These are phyloP conservation scores for Listrodromus nycthemerus DNA, from an alignment of 2,888 invertebrate genomes.

Conservation along the genomic window DNA sequence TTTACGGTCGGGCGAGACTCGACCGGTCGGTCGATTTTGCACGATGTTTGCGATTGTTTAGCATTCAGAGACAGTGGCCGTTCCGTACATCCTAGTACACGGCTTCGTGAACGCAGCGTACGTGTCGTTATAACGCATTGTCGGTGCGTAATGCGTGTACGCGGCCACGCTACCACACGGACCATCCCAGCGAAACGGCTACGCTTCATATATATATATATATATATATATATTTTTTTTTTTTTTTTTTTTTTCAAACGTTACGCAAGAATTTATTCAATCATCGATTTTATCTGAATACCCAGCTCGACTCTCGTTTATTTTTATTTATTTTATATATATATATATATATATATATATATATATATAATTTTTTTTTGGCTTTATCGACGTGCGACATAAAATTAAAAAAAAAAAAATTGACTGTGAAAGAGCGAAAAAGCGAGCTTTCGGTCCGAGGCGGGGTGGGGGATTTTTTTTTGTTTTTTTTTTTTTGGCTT, in stretches of 20 bases:
- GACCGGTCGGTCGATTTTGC: constrained; percentile 17
- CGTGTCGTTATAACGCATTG: constrained; percentile 67
- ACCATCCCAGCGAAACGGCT: constrained; percentile 1
- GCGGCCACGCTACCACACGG: constrained; percentile 44
- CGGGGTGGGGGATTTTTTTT: neutral
- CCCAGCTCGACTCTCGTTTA: neutral
- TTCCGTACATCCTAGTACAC: constrained; percentile 68
- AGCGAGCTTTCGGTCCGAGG: neutral
- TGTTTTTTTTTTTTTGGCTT: neutral
- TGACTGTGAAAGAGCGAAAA: neutral
- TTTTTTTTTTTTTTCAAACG: neutral
- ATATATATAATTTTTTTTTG: neutral
- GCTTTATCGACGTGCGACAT: no score
- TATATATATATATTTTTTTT: no score
- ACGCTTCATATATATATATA: neutral
- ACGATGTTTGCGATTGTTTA: constrained; percentile 67
- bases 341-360: neutral
- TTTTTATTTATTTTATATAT: neutral
- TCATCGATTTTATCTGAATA: constrained; percentile 13
- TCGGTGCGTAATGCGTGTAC: constrained; percentile 57
- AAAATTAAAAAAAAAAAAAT: neutral
- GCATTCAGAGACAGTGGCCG: constrained; percentile 69
- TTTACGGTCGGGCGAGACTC: constrained; percentile 21
- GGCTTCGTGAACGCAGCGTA: constrained; percentile 57
- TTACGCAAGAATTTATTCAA: constrained; percentile 54